These are phyloP conservation scores for Naja naja DNA, from an alignment of 2,113 vertebrate genomes.

Conservation along the genomic window DNA sequence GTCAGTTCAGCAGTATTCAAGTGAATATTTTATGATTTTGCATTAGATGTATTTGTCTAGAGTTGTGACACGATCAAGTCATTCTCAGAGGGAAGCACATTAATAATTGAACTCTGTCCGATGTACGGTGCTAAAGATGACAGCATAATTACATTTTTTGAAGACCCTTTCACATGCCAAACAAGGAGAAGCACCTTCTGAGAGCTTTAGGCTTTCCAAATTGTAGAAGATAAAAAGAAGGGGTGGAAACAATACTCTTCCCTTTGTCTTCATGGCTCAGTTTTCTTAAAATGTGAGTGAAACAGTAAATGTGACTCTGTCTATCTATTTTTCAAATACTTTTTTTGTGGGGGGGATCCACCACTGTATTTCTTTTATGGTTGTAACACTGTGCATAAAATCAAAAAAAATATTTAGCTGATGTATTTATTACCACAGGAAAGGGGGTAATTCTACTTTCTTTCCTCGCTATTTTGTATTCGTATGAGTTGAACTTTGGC, in stretches of 20 bases:
- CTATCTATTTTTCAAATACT: constrained; percentile 27
- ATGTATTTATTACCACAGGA: constrained; percentile 60
- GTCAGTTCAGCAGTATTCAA: constrained; percentile 84
- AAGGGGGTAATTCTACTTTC: constrained; percentile 51
- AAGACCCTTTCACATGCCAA: constrained; percentile 71
- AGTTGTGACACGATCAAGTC: constrained; percentile 92
- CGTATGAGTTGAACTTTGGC: not conserved
- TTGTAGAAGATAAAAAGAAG: constrained; percentile 45
- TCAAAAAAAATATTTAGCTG: constrained; percentile 57
- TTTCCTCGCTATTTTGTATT: constrained; percentile 43
- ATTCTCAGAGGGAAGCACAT: constrained; percentile 90
- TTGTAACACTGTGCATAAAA: constrained; percentile 54
- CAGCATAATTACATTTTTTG: constrained; percentile 83
- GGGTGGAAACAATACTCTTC: constrained; percentile 59
- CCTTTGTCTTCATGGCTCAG: constrained; percentile 33
- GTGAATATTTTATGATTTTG: constrained; percentile 97
- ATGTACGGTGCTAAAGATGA: constrained; percentile 86
- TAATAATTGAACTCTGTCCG: constrained; percentile 94
- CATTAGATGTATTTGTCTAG: constrained; percentile 95
- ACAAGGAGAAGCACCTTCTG: constrained; percentile 76
- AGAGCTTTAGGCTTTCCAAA: constrained; percentile 70
- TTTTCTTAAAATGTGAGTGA: constrained; percentile 59
- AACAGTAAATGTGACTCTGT: constrained; percentile 43
- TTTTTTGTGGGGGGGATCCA: constrained; percentile 32
- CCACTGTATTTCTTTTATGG: constrained; percentile 48